Base-by-base conservation (phyloP, 1,140 invertebrate species). In the Drosophila sturtevanti region DNA sequence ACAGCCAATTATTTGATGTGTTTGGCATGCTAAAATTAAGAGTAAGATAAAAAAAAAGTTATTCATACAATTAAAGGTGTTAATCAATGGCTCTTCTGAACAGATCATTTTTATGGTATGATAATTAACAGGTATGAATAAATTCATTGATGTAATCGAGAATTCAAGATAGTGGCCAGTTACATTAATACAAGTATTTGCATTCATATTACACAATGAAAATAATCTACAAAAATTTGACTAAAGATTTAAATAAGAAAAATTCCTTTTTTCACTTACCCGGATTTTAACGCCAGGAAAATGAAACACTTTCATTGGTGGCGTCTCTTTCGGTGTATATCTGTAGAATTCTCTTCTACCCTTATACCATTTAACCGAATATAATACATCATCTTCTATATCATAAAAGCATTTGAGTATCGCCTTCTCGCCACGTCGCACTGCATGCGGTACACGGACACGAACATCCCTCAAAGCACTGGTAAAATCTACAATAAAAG, bases 311-410 rank as follows among this genome's bases (percentile, higher is more conserved):
- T 96, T 96, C 6, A 94, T 96, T 0, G 94, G 93, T 0, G 96
- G 96, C 27, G 92, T 94, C 73, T 96, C 95, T 62, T 94, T 96
- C 0, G 96, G 96, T 3, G 95, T 95, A 82, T 94, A 96, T 76
- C 96, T 93, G 89, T 96, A 97, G 92, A 97, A 96, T 80, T 97
- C 96, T 18, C 94, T 93, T 77, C 93, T 94, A 44, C 96, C 96
- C 55, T 96, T 94, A 86, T 97, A 97, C 96, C 96, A 97, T 92
- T 97, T 95, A 71, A 97, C 95, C 0, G 96, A 96, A 90, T 97
- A 97, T 12, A 97, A 93, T 41, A 94, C 94, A 10, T 94, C 95
- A 12, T 94, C 94, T 92, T 97, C 95, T 68, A 97, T 92, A 82
- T 97, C 95, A 92, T 97, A 97, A 63, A 93, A 93, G 91, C 96